phyloP scores from a whole-genome alignment of 1,140 invertebrate genomes.

The Cryptotermes secundus region DNA sequence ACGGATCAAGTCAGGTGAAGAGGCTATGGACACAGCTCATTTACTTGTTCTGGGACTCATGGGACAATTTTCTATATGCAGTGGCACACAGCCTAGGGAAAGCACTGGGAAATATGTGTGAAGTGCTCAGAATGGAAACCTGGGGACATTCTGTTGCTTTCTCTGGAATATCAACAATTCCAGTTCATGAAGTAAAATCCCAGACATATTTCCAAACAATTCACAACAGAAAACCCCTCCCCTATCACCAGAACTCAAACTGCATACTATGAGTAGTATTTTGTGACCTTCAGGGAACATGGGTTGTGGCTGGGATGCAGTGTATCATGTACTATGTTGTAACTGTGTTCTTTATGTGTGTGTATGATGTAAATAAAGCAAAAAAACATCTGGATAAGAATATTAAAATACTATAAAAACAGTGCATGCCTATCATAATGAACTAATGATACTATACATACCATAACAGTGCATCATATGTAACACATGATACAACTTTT shows the following conservation, averaged over 20 bases:
- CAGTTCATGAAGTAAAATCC: no score
- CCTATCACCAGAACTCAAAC: not conserved
- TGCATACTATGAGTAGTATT: not conserved
- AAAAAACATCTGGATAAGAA: not conserved
- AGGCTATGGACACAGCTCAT: not conserved
- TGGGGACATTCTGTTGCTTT: conserved; percentile 21
- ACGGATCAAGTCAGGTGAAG: not conserved
- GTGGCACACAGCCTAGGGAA: conserved; percentile 1
- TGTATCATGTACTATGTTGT: not conserved
- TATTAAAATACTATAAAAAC: not conserved
- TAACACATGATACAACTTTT: conserved; percentile 21
- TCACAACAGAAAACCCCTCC: conserved; percentile 5
- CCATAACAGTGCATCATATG: conserved; percentile 24
- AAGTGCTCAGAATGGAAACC: conserved; percentile 13
- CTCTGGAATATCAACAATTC: not conserved
- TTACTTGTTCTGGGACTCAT: not conserved
- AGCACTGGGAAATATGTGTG: conserved; percentile 22
- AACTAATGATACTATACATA: conserved; percentile 23
- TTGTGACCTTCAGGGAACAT: not conserved
- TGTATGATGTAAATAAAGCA: not conserved
- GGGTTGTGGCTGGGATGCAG: not conserved
- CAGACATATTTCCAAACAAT: not conserved
- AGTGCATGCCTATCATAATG: conserved; percentile 26
- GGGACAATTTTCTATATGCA: conserved; percentile 24
- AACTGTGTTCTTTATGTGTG: not conserved